These are phyloP conservation scores for Masnerella sp. DNA, from an alignment of 2,888 invertebrate species.

Conservation along the genomic window DNA sequence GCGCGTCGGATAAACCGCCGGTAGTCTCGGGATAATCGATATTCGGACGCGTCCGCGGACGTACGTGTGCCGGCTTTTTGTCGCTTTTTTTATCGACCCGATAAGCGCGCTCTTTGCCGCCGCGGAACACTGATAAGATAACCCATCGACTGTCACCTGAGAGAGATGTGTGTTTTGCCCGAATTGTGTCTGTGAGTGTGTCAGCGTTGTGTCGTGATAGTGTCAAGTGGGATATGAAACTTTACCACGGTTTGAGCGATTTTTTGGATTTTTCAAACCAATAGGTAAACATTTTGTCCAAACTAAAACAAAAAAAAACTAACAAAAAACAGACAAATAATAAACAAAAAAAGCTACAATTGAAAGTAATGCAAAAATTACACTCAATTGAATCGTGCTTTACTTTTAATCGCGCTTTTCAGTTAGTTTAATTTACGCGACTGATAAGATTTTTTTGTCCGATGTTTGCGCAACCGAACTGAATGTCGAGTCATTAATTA, in stretches of 20 bases:
- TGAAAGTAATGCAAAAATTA: too few relatives aligned
- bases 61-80: constrained; percentile 12
- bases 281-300: constrained; percentile 22
- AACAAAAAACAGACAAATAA: neutral
- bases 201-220: constrained; percentile 20
- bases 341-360: too few relatives aligned
- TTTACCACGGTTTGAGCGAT: neutral
- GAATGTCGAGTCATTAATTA: constrained; percentile 4
- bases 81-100: neutral
- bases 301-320: neutral
- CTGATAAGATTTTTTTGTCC: neutral
- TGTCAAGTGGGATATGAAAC: constrained; percentile 21
- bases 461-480: constrained; percentile 6
- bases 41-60: constrained; percentile 24
- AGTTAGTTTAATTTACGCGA: neutral
- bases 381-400: too few relatives aligned
- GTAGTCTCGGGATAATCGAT: constrained; percentile 38
- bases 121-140: constrained; percentile 19
- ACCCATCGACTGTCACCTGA: constrained; percentile 12
- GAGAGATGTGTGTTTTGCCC: neutral
- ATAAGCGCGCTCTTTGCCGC: neutral
- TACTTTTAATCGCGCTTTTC: too few relatives aligned
- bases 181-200: constrained; percentile 33
- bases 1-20: constrained; percentile 35
- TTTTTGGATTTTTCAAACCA: neutral